A percentile compares a stretch with the other conserved stretches of the same genome.
phyloP scores from a whole-genome alignment of 2,113 vertebrate species.

The Parotia lawesii region DNA sequence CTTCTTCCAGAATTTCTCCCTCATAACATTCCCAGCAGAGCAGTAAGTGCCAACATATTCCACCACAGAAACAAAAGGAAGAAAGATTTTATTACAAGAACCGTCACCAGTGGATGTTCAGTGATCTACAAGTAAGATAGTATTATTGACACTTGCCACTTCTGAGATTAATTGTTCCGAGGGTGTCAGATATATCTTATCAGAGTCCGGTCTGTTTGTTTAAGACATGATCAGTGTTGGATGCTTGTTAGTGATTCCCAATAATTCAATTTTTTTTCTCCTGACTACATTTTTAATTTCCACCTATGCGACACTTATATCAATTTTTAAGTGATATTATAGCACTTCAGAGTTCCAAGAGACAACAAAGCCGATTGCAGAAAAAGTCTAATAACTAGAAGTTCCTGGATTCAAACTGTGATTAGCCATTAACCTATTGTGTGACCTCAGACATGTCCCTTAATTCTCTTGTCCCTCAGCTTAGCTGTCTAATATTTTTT shows the following conservation, averaged over 20 bases:
- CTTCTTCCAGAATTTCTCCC: background rate
- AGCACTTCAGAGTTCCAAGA: background rate
- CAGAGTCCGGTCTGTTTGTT: background rate
- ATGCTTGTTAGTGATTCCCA: background rate
- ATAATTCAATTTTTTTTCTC: background rate
- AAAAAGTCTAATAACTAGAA: constrained; percentile 14
- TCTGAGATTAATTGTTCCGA: background rate
- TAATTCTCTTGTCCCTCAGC: constrained; percentile 21
- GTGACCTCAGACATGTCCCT: constrained; percentile 32
- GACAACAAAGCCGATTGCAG: background rate
- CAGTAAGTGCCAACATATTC: background rate
- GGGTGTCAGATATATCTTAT: background rate
- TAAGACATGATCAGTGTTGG: background rate
- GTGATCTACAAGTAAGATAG: background rate
- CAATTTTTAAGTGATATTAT: constrained; percentile 28
- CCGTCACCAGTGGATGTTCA: background rate
- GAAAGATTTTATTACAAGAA: background rate
- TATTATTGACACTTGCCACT: background rate
- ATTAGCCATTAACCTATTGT: constrained; percentile 38
- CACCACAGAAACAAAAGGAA: background rate
- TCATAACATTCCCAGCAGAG: background rate
- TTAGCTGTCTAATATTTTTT: constrained; percentile 28
- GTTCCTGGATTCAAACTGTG: constrained; percentile 40
- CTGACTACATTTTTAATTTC: constrained; percentile 20
- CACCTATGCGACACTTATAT: background rate